These are phyloP conservation scores for Micoletzkya japonica DNA, from an alignment of 2,888 invertebrate genomes.

Conservation along the genomic window DNA sequence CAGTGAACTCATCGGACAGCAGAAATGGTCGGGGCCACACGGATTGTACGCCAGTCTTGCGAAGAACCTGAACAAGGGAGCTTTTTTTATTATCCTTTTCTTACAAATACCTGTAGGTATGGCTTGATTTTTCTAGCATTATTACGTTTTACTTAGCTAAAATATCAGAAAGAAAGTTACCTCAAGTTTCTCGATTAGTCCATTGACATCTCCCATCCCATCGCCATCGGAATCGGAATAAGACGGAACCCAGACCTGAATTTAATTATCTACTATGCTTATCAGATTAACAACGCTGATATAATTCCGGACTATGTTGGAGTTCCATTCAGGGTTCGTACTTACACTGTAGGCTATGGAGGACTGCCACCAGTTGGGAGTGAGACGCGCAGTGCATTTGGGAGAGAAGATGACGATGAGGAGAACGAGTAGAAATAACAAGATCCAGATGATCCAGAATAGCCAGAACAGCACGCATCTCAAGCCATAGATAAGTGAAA, in stretches of 20 bases:
- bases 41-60: constrained; percentile 32
- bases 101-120: not conserved
- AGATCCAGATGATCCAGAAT: constrained; percentile 54
- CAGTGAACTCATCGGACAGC: constrained; percentile 40
- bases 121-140: no score
- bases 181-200: constrained; percentile 64
- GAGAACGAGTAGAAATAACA: constrained; percentile 47
- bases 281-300: not conserved
- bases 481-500: constrained; percentile 28
- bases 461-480: constrained; percentile 49
- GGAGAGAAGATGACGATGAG: constrained; percentile 48
- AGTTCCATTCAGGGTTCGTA: not conserved
- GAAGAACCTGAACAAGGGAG: not conserved
- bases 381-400: constrained; percentile 42
- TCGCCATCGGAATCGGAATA: constrained; percentile 83
- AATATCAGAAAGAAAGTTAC: no score
- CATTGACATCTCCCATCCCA: constrained; percentile 82
- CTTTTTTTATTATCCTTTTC: not conserved
- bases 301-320: not conserved
- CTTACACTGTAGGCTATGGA: constrained; percentile 55
- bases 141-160: no score
- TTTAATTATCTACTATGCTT: no score
- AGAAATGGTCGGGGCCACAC: constrained; percentile 50
- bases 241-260: constrained; percentile 82
- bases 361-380: constrained; percentile 59